Evolutionary conservation across 2,797 vertebrate species (phyloP).

Genomic region (Microchirus variegatus): DNA sequence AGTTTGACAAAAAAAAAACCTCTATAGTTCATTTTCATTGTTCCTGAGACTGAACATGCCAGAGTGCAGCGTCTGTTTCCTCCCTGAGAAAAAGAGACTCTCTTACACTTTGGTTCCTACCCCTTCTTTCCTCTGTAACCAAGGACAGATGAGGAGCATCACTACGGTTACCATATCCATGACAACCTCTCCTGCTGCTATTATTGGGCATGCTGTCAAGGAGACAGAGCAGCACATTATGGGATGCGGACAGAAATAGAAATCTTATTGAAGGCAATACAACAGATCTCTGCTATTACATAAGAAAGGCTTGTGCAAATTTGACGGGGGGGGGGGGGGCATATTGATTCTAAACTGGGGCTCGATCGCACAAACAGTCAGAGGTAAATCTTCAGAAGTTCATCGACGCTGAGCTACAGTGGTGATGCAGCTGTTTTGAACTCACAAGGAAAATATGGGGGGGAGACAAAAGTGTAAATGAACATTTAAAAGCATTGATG

Average conservation of each 20-base stretch:
- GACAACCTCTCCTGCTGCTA: constrained; percentile 80
- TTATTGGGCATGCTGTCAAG: constrained; percentile 76
- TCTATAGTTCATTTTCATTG: neutral
- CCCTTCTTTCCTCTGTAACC: constrained; percentile 62
- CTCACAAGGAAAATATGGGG: constrained; percentile 1
- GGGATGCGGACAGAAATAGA: constrained; percentile 76
- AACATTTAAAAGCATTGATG: no score
- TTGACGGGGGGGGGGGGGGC: constrained; percentile 22
- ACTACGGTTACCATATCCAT: constrained; percentile 85
- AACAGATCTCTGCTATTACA: constrained; percentile 69
- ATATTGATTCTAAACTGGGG: constrained; percentile 36
- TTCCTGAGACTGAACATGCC: neutral
- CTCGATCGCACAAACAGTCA: constrained; percentile 22
- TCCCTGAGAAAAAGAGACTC: constrained; percentile 39
- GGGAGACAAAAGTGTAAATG: neutral
- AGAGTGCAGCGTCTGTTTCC: constrained; percentile 27
- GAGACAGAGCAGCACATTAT: constrained; percentile 74
- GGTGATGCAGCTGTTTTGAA: constrained; percentile 18
- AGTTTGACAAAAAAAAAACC: constrained; percentile 1
- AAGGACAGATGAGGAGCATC: constrained; percentile 77
- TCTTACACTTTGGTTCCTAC: constrained; percentile 62
- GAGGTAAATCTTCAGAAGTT: constrained; percentile 15
- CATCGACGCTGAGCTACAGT: constrained; percentile 3
- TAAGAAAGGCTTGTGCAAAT: constrained; percentile 59
- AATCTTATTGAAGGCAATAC: constrained; percentile 63